Conservation (phyloP, 2,113 vertebrate species). For the Alligator mississippiensis region DNA sequence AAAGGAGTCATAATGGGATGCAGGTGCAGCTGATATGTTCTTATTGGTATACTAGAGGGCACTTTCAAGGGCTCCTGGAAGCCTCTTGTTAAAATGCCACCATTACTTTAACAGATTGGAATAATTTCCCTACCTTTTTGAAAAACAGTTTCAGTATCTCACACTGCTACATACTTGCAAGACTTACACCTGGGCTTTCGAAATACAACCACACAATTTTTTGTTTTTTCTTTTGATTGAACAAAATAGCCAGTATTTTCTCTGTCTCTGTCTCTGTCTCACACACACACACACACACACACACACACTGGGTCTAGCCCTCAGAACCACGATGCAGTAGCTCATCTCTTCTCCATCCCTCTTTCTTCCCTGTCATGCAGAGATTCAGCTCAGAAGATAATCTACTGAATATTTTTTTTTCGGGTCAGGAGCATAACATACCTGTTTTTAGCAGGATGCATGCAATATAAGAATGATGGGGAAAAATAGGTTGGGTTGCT, state of each 20-base stretch:
- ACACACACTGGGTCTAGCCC: background rate
- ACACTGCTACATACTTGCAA: background rate
- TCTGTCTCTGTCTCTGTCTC: background rate
- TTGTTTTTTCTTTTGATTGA: background rate
- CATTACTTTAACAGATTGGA: background rate
- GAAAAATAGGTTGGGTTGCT: background rate
- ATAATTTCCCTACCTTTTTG: background rate
- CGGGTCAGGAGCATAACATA: background rate
- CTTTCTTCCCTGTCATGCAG: background rate
- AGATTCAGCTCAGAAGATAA: background rate
- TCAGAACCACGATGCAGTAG: background rate
- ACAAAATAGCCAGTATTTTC: background rate
- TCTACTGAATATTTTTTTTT: background rate
- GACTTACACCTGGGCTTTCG: background rate
- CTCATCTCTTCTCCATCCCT: background rate
- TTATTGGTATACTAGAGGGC: background rate
- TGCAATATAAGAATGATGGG: background rate
- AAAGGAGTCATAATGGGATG: conserved; percentile 25
- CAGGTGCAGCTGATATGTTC: conserved; percentile 37
- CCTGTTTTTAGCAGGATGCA: background rate
- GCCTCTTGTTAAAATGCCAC: conserved; percentile 19
- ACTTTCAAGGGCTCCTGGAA: conserved; percentile 5
- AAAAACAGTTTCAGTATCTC: background rate
- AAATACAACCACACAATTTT: background rate
- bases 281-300: no score